Percentiles rank a stretch among this genome's conserved stretches.
These are phyloP conservation scores for Saccostrea echinata DNA, from an alignment of 1,140 invertebrate genomes.

Conservation along the genomic window DNA sequence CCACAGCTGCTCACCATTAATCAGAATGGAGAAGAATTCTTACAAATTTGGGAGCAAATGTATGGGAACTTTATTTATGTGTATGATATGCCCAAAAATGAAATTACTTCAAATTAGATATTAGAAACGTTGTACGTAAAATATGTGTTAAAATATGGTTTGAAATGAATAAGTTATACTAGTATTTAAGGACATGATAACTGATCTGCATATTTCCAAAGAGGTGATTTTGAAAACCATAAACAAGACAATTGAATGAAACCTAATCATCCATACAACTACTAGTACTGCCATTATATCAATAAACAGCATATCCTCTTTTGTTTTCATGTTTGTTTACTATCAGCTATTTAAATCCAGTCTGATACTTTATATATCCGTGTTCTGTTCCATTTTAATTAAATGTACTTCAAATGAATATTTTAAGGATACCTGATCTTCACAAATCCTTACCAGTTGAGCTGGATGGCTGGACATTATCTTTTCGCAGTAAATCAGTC, in stretches of 20 bases:
- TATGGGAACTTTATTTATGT: slow-evolving; percentile 30
- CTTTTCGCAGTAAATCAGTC: not conserved
- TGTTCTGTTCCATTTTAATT: slow-evolving; percentile 13
- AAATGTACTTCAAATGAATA: not conserved
- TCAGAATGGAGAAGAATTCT: not conserved
- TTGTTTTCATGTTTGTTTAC: not conserved
- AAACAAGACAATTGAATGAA: not conserved
- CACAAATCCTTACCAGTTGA: not conserved
- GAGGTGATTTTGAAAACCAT: not conserved
- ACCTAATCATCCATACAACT: not conserved
- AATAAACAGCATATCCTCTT: not conserved
- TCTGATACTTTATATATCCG: not conserved
- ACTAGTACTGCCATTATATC: not conserved
- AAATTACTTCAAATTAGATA: not conserved
- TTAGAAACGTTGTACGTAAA: not conserved
- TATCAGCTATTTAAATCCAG: not conserved
- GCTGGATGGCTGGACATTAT: not conserved
- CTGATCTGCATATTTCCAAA: not conserved
- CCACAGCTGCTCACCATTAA: slow-evolving; percentile 3
- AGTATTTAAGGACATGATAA: not conserved
- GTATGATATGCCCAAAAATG: slow-evolving; percentile 12
- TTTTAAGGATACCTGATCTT: not conserved
- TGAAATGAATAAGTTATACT: no score
- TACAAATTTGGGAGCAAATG: slow-evolving; percentile 36
- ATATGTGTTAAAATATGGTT: no score